A percentile compares a stretch with the other conserved stretches of the same genome.
Evolutionary conservation across 2,113 vertebrate genomes (phyloP).

Genomic region (Catagonus wagneri): DNA sequence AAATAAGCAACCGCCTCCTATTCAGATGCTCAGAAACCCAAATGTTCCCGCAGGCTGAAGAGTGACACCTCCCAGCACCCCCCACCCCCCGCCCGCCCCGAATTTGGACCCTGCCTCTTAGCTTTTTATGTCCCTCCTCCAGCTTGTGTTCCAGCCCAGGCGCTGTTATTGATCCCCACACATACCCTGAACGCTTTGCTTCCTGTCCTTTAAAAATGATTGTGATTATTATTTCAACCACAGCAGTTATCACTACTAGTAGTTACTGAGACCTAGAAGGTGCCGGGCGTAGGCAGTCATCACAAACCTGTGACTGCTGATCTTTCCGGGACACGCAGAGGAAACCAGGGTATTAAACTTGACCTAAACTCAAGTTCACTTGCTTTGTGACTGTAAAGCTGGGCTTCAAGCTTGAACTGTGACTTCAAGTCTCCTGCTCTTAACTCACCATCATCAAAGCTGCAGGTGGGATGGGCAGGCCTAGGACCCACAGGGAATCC

Average conservation of each 20-base stretch:
- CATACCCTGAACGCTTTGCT: neutral
- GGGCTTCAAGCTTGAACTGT: neutral
- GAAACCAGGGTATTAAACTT: neutral
- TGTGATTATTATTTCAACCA: slow-evolving; percentile 19
- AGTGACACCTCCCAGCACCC: neutral
- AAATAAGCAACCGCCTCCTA: neutral
- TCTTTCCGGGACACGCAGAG: neutral
- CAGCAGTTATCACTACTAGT: neutral
- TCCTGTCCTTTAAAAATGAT: slow-evolving; percentile 40
- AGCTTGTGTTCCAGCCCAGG: neutral
- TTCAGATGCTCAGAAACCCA: neutral
- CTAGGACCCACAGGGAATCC: neutral
- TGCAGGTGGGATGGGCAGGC: too few species aligned
- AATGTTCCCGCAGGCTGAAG: neutral
- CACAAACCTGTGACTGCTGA: neutral
- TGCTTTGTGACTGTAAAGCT: neutral
- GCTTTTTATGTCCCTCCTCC: neutral
- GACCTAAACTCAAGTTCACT: neutral
- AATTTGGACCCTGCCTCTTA: neutral
- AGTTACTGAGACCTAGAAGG: slow-evolving; percentile 35
- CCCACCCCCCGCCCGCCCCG: too few species aligned
- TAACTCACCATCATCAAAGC: neutral
- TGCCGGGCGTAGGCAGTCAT: neutral
- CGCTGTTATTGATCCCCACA: neutral
- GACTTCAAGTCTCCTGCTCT: neutral